Evolutionary conservation across 1,140 invertebrate genomes (phyloP), one percentile per base, ranked within the genome.

Genomic region (Leptoteleia sp.): DNA sequence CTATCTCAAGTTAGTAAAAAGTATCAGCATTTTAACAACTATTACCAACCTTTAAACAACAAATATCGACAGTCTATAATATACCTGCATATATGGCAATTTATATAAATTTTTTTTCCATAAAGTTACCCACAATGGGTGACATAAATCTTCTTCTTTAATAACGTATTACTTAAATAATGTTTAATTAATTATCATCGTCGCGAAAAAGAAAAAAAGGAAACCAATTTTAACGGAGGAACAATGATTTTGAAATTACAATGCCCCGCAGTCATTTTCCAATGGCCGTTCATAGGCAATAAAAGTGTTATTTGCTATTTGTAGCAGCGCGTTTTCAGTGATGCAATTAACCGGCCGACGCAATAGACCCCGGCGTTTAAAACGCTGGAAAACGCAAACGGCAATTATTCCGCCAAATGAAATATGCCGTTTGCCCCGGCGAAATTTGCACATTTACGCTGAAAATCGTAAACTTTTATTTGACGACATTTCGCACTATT

Each of bases 401-500:
- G 19, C 50, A 61, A 67, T 75, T 67, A 61, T 64, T 0, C 48
- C 4, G 11, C 0, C 50, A 57, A 73, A 71, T 55, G 62, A 67
- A 67, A 55, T 55, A 54, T 15, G 40, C 50, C 29, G 38, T 45
- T 67, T 47, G 33, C 33, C n/a, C n/a, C n/a, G n/a, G 45, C 54
- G 8, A 35, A 33, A 45, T 57, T 61, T 47, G 61, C 45, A 31
- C 54, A 13, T 62, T 76, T 50, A 62, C 38, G 45, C 48, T 37
- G 27, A 37, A 55, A 76, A 67, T 61, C 71, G 55, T 76, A 76
- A 76, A 76, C 52, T 54, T 40, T 59, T 33, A 65, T 75, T 75
- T 59, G 43, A 65, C 50, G 72, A 40, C 38, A 55, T 55, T 76
- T 68, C 72, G 72, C 72, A 43, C 64, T 47, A 62, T 76, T 76